Base-by-base conservation (phyloP, 2,113 vertebrate species). In the Neogale vison region DNA sequence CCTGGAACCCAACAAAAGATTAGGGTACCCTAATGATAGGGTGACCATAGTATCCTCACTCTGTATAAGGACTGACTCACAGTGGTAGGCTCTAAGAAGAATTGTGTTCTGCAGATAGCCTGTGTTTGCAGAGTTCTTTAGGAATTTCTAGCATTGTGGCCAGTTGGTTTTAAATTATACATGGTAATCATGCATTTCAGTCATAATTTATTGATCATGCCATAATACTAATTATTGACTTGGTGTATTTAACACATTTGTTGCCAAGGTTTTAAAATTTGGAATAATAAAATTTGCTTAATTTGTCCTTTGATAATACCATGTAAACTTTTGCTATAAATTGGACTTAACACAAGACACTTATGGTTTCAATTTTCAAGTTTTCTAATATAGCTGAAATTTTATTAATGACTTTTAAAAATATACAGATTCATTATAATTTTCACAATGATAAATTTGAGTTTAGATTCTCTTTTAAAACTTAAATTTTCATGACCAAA, bases 311-410 rank as follows among this genome's bases (percentile, higher is more conserved):
- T 87, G 90, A 88, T 42, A 88, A 26, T 90, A 85, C 65, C 89
- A 79, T 88, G 71, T 18, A 91, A 92, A 4, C 18, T 4, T 77
- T 45, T 59, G 55, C 80, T 63, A 24, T 77, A 21, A 74, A 89
- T 10, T 92, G 6, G 13, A 94, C 71, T 95, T 14, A 81, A 45
- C 20, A 84, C 23, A 86, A 87, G 39, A 21, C 42, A 61, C 50
- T 95, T 69, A 55, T 97, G 52, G 8, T 97, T 65, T 94, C 87
- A 89, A 90, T 95, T 36, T 95, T 14, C 31, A 86, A n/a, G 47
- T 82, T 97, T 97, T 96, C 26, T 80, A 20, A 36, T 82, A 79
- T 42, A 93, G 29, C 21, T 95, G 88, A 90, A 77, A 77, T 69
- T 94, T 97, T 92, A 50, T 79, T 81, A 79, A 93, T 8, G 6